A percentile compares a stretch with the other conserved stretches of the same genome.
These are phyloP conservation scores for Lepisosteus osseus DNA, from an alignment of 2,113 vertebrate genomes.

Conservation along the genomic window DNA sequence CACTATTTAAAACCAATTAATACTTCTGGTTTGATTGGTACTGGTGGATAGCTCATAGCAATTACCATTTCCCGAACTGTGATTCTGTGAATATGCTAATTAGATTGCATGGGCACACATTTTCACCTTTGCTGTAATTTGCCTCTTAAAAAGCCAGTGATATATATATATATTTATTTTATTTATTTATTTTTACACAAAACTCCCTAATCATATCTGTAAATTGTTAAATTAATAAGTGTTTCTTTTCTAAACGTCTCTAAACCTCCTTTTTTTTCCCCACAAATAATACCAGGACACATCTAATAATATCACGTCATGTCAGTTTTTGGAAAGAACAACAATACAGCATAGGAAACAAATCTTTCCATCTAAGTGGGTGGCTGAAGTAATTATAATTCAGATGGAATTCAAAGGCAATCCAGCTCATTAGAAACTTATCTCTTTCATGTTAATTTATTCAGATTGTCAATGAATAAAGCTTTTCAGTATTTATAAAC, in stretches of 20 bases:
- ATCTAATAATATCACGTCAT: background rate
- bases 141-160: slow-evolving; percentile 60
- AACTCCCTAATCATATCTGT: slow-evolving; percentile 73
- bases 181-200: slow-evolving; percentile 23
- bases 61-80: slow-evolving; percentile 78
- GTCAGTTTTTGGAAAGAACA: background rate
- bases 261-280: background rate
- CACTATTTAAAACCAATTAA: slow-evolving; percentile 90
- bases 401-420: slow-evolving; percentile 1
- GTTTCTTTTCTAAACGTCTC: slow-evolving; percentile 34
- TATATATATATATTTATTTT: slow-evolving; percentile 31
- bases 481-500: background rate
- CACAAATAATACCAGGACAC: background rate
- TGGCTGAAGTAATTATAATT: slow-evolving; percentile 1
- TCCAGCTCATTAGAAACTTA: background rate
- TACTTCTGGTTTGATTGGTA: slow-evolving; percentile 76
- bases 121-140: slow-evolving; percentile 84
- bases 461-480: background rate
- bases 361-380: background rate
- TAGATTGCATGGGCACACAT: slow-evolving; percentile 74
- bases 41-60: slow-evolving; percentile 72
- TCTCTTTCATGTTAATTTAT: background rate
- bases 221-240: slow-evolving; percentile 72
- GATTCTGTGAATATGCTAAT: slow-evolving; percentile 82
- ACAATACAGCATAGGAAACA: background rate